Evolutionary conservation across 1,140 invertebrate genomes (phyloP).

Genomic region (Hylyphantes graminicola): DNA sequence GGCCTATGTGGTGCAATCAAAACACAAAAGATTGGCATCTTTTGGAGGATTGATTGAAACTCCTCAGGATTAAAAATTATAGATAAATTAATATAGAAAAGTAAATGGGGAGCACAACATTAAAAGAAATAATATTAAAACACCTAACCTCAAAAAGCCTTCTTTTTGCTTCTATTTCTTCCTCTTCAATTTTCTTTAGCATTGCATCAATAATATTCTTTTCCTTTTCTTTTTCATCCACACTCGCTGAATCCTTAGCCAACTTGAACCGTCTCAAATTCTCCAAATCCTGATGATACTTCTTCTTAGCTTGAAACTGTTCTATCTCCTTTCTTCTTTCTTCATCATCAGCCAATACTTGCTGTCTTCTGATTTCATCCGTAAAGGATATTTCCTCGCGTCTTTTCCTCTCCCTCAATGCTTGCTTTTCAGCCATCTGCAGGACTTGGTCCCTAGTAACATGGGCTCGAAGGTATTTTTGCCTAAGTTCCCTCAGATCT

Average conservation of each 20-base stretch:
- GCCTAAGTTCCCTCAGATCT: slow-evolving; percentile 19
- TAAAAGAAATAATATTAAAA: too few relatives aligned
- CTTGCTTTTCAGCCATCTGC: slow-evolving; percentile 48
- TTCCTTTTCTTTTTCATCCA: slow-evolving; percentile 7
- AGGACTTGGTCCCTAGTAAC: slow-evolving; percentile 38
- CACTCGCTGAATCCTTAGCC: neutral
- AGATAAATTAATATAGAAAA: too few relatives aligned
- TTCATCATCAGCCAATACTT: slow-evolving; percentile 1
- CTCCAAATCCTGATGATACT: slow-evolving; percentile 46
- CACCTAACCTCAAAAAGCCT: neutral
- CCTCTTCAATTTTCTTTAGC: slow-evolving; percentile 33
- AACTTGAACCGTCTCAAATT: slow-evolving; percentile 10
- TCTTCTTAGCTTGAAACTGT: slow-evolving; percentile 1
- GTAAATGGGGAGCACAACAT: too few relatives aligned
- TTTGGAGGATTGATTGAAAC: too few relatives aligned
- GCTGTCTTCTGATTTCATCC: neutral
- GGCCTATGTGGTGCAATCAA: too few relatives aligned
- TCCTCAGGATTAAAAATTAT: too few relatives aligned
- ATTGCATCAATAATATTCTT: slow-evolving; percentile 41
- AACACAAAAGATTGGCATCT: too few relatives aligned
- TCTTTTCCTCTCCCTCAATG: neutral
- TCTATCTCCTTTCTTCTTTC: neutral
- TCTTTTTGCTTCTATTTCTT: neutral
- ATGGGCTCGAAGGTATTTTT: slow-evolving; percentile 22
- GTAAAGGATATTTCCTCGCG: slow-evolving; percentile 6